Conservation (phyloP, 2,888 invertebrate genomes). For the Lacanobia wlatinum region DNA sequence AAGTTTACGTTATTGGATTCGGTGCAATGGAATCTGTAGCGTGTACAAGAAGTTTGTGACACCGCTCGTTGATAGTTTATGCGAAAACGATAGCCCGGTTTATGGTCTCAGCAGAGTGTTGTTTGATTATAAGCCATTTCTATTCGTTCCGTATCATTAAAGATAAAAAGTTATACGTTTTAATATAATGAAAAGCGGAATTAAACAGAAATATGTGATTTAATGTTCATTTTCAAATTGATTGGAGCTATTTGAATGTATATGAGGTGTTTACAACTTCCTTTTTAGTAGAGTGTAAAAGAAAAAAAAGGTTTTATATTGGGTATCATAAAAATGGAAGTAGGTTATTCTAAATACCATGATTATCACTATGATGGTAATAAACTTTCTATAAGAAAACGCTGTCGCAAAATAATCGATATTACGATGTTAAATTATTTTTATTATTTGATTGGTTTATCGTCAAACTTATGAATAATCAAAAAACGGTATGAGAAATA, state of each 20-base stretch:
- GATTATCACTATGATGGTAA: constrained; percentile 52
- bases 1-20: constrained; percentile 21
- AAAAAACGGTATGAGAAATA: background rate
- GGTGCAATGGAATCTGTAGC: constrained; percentile 36
- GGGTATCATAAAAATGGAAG: constrained; percentile 54
- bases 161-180: constrained; percentile 62
- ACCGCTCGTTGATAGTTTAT: constrained; percentile 50
- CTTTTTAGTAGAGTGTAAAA: constrained; percentile 48
- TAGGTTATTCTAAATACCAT: constrained; percentile 57
- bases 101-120: constrained; percentile 45
- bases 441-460: constrained; percentile 34
- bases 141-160: constrained; percentile 63
- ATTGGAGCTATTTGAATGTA: constrained; percentile 50
- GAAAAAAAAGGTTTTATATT: constrained; percentile 48
- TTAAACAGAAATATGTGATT: constrained; percentile 55
- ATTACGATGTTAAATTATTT: constrained; percentile 11
- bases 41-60: constrained; percentile 35
- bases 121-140: constrained; percentile 64
- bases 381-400: constrained; percentile 59
- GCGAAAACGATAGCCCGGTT: constrained; percentile 56
- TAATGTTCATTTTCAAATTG: constrained; percentile 55
- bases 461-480: constrained; percentile 15
- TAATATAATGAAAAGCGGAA: constrained; percentile 48
- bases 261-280: constrained; percentile 62
- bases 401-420: constrained; percentile 50